phyloP scores from a whole-genome alignment of 2,113 vertebrate genomes.

The Heterocephalus glaber region DNA sequence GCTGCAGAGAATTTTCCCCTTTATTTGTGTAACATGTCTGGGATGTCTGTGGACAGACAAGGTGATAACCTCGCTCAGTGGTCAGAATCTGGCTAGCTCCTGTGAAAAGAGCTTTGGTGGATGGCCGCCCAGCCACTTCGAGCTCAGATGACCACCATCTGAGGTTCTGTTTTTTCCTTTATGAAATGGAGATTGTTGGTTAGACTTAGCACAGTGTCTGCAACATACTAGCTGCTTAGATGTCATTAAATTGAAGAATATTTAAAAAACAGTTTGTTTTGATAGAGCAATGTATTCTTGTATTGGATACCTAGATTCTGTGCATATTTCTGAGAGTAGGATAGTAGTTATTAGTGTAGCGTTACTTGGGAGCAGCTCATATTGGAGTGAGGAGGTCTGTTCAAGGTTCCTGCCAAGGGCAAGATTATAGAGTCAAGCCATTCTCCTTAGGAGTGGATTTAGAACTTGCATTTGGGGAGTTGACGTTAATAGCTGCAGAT shows the following conservation, averaged over 20 bases:
- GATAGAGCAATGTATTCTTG: background rate
- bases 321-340: background rate
- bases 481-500: background rate
- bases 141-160: background rate
- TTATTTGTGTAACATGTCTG: background rate
- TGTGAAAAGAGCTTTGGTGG: background rate
- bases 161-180: background rate
- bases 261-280: background rate
- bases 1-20: no score
- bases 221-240: background rate
- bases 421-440: background rate
- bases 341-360: background rate
- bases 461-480: background rate
- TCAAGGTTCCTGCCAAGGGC: background rate
- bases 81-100: background rate
- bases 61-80: background rate
- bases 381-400: background rate
- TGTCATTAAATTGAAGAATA: background rate
- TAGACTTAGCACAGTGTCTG: background rate
- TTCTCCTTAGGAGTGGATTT: background rate
- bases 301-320: no score
- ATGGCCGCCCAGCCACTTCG: background rate
- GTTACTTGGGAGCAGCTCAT: no score
- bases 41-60: background rate
- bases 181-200: background rate